A percentile compares a stretch with the other conserved stretches of the same genome.
These are phyloP conservation scores for Argya squamiceps DNA, from an alignment of 2,797 vertebrate species.

Conservation along the genomic window DNA sequence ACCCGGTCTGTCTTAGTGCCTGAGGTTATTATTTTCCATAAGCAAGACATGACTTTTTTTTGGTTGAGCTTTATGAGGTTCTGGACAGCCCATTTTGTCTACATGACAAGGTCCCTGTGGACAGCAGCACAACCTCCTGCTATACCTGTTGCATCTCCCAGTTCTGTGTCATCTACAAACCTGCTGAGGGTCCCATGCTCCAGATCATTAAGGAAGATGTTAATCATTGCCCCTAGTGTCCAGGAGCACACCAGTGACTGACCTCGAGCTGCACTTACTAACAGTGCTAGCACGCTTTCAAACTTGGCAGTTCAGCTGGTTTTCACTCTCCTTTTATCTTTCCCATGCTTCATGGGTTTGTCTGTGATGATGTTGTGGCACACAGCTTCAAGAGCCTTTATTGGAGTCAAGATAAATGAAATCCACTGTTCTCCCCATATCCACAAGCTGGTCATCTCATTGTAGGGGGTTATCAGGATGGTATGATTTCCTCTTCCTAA, in stretches of 20 bases:
- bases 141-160: not conserved
- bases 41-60: not conserved
- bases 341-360: not conserved
- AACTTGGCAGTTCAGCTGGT: not conserved
- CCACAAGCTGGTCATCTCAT: not conserved
- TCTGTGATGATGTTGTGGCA: not conserved
- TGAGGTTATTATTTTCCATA: not conserved
- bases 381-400: not conserved
- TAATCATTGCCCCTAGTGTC: not conserved
- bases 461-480: not conserved
- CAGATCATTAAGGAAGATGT: not conserved
- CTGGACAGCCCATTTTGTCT: not conserved
- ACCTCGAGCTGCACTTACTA: not conserved
- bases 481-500: not conserved
- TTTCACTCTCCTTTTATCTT: not conserved
- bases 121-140: not conserved
- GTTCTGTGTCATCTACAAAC: not conserved
- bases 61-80: not conserved
- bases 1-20: not conserved
- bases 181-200: not conserved
- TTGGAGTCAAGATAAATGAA: not conserved
- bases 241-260: accelerated
- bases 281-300: not conserved
- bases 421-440: not conserved
- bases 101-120: not conserved